Evolutionary conservation across 2,797 vertebrate species (phyloP), one percentile per base, ranked within the genome.

Genomic region (Propithecus deckenii): DNA sequence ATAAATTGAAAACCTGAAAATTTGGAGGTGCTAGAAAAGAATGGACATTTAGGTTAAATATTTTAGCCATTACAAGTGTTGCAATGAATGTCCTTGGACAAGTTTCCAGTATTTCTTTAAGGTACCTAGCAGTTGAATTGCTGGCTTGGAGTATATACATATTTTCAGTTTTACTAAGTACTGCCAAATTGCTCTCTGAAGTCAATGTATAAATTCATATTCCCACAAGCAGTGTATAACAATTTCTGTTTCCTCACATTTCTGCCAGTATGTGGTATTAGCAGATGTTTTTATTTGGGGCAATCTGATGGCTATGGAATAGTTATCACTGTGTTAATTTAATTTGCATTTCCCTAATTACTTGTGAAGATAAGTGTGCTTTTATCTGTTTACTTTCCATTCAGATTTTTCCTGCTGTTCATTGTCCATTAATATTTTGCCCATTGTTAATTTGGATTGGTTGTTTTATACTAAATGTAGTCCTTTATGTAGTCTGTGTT

Each of bases 221-320:
- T 81, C 23, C 41, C 35, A 57, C 46, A 94, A 78, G 83, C 57
- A 90, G 3, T 46, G 4, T 85, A 69, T 86, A 88, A 87, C 46
- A 92, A 67, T 32, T 76, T 84, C 46, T 92, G 46, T 78, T 95
- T 84, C 38, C 30, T 80, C 6, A 52, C n/a, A 92, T 93, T 96
- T 35, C 92, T 79, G 13, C 52, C 38, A 2, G 17, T 55, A 86
- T 41, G 86, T 96, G 50, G 32, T 83, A 96, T 96, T 89, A 89
- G 69, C 61, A 95, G 72, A 86, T 86, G 35, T 65, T 97, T 97
- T 94, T 96, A 80, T 95, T 92, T 96, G 38, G 75, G 10, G 69
- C 32, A 86, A 89, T 91, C 38, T 97, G 57, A 95, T 87, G 43
- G 41, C 23, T 91, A 74, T 23, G 7, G 5, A 90, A 57, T 65